Evolutionary conservation across 2,888 invertebrate species (phyloP).

Genomic region (Melieria picta): DNA sequence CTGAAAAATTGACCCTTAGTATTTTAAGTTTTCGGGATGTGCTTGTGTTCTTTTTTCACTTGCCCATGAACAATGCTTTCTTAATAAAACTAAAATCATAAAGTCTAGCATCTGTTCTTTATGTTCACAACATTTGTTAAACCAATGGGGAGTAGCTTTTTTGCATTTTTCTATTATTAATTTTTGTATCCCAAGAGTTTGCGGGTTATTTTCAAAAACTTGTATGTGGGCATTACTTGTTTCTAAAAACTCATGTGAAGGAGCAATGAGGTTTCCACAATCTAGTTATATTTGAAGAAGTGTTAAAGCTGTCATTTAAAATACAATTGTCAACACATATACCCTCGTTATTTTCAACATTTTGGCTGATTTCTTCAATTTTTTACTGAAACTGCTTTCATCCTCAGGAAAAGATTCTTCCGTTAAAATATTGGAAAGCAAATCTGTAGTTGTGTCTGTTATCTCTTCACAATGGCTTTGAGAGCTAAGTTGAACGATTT

Average conservation of each 20-base stretch:
- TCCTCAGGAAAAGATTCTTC: conserved; percentile 12
- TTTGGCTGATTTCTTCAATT: background rate
- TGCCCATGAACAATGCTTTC: conserved; percentile 19
- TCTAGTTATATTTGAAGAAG: conserved; percentile 7
- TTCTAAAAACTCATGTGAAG: no score
- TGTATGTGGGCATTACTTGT: no score
- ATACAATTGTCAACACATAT: conserved; percentile 10
- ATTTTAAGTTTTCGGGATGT: no score
- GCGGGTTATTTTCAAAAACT: no score
- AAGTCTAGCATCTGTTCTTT: conserved; percentile 5
- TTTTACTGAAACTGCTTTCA: conserved; percentile 2
- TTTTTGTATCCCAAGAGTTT: no score
- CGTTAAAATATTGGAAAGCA: background rate
- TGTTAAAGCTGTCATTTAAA: conserved; percentile 18
- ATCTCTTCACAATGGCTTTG: conserved; percentile 18
- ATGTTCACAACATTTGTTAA: conserved; percentile 13
- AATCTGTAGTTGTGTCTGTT: conserved; percentile 2
- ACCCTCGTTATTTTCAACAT: background rate
- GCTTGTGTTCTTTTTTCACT: conserved; percentile 6
- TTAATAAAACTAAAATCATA: conserved; percentile 9
- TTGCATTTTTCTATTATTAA: no score
- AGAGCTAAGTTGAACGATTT: conserved; percentile 23
- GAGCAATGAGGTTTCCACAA: background rate
- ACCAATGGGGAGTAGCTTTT: conserved; percentile 20
- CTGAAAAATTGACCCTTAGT: no score